A percentile compares a stretch with the other conserved stretches of the same genome.
phyloP scores from a whole-genome alignment of 2,888 invertebrate species.

The Drosophila histrio region DNA sequence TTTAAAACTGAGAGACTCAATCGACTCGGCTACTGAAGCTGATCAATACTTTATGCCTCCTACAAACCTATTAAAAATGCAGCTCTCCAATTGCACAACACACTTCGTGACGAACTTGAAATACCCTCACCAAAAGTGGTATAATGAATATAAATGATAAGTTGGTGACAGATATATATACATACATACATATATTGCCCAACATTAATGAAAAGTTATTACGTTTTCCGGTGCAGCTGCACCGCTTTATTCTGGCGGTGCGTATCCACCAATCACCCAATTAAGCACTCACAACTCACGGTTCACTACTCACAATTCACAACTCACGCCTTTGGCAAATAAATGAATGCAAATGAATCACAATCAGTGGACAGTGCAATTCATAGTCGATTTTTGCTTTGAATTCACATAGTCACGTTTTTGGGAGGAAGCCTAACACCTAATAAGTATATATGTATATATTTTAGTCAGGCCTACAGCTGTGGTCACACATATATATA shows the following conservation, averaged over 20 bases:
- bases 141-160: slow-evolving; percentile 30
- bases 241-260: not conserved
- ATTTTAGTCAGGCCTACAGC: not conserved
- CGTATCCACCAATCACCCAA: not conserved
- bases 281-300: not conserved
- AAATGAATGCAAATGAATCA: slow-evolving; percentile 31
- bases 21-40: too few species aligned
- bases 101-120: not conserved
- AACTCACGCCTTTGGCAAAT: slow-evolving; percentile 2
- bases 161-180: not conserved
- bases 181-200: too few species aligned
- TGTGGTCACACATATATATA: not conserved
- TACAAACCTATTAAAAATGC: not conserved
- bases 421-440: not conserved
- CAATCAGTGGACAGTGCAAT: slow-evolving; percentile 15
- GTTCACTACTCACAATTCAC: not conserved
- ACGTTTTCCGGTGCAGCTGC: slow-evolving; percentile 11
- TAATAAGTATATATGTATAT: not conserved
- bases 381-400: slow-evolving; percentile 20
- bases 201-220: slow-evolving; percentile 23
- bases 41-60: not conserved
- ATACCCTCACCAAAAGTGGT: not conserved
- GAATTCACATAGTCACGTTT: slow-evolving; percentile 30
- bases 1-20: too few species aligned
- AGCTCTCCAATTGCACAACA: not conserved